Evolutionary conservation across 64 coral and sea anemone species (phyloP), one percentile per base, ranked within the genome.

Genomic region (Stylophora pistillata): DNA sequence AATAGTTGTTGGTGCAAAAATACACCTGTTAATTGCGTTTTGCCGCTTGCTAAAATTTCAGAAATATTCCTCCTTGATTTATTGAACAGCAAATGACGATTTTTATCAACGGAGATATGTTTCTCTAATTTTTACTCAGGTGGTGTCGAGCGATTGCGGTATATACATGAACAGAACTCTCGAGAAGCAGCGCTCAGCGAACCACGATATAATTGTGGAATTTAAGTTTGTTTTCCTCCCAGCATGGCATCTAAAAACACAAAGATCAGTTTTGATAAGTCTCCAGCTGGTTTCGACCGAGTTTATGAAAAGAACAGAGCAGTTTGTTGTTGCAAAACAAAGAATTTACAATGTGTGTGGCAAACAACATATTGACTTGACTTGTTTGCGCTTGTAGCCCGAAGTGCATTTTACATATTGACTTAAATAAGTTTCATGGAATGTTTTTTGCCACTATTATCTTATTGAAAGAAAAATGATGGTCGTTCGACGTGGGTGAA

Each of bases 261-360:
- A 84, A 84, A 69, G 80, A 84, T 84, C 80, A 84, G 80, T 84
- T 84, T 84, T 84, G 80, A 84, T 84, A 84, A 69, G 53, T 84
- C 58, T 68, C 60, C 80, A 84, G 80, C 80, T 84, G 80, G 33
- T 84, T 69, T 32, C 16, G 15, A 54, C 80, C 62, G 80, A 68
- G 80, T 84, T 84, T 84, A 84, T 68, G 33, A 13, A 82, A 54
- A 84, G 60, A 68, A 69, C n/a, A 68, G 61, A 65, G 34, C 33
- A 84, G 80, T 84, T 84, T 84, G 80, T 64, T 21, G 11, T 54
- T 84, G 53, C 20, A 70, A 37, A 84, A 84, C 80, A 84, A 84
- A 69, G 62, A 70, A 69, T 84, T 31, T 70, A n/a, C 60, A 7
- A 60, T 12, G 80, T 84, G 80, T 84, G 80, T 84, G 80, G 80